Base-by-base conservation (phyloP, 2,113 vertebrate species). In the Apteryx mantelli region DNA sequence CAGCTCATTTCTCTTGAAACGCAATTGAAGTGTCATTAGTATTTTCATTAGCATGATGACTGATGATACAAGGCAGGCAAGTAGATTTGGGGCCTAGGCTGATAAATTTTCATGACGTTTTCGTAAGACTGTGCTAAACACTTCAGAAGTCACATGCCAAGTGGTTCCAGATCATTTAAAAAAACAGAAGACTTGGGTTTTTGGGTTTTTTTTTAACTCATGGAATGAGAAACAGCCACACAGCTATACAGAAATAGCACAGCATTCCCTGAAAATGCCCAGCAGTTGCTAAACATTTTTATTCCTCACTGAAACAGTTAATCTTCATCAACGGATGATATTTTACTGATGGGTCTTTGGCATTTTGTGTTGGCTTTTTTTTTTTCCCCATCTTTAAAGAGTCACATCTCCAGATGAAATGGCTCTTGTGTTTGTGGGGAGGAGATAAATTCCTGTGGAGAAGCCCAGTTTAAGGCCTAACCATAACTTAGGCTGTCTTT, bases 31-130 rank as follows among this genome's bases (percentile, higher is more conserved):
- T 70, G 63, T 78, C 92, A 82, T 95, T 93, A 96, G 30, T 95
- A 84, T 97, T 97, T 97, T 97, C 86, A 91, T 96, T 97, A 96
- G 56, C 61, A 26, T 73, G 48, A 95, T 96, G 92, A 95, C 83
- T 89, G 74, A 96, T 97, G 91, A 91, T 66, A 95, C 91, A 92
- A 93, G 84, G 58, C 94, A 92, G 58, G 78, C 77, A 84, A 96
- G 92, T n/a, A 85, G 91, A 89, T 96, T 92, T 93, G 92, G 77
- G 81, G 66, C 56, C 77, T 48, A 28, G 80, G 81, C 70, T 97
- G 96, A 93, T 95, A 93, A 93, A 91, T 97, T 94, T 94, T 93
- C 90, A 42, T 88, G 50, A 81, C 2, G 0, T 86, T 93, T 92
- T 63, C 65, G 70, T 76, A 93, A 91, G 91, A 53, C 91, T 76